Evolutionary conservation across 2,888 invertebrate genomes (phyloP), one percentile per base, ranked within the genome.

Genomic region (Deladenus siricidicola): DNA sequence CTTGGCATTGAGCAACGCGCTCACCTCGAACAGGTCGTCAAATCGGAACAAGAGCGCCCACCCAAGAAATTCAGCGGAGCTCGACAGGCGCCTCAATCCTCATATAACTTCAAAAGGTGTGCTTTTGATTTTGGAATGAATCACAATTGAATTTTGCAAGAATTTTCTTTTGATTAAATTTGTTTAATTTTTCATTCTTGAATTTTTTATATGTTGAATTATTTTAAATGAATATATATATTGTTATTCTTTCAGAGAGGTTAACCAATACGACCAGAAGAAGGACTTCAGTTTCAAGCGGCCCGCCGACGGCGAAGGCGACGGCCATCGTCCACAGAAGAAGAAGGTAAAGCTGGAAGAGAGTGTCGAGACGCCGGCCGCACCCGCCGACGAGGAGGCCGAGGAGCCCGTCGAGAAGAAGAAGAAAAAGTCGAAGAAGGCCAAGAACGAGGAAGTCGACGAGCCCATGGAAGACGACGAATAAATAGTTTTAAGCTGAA

Each of bases 1-100:
- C 81, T 96, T 28, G 96, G 96, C 3, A 86, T 88, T 0, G 89
- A 88, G 73, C 90, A 92, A 79, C 88, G 88, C 78, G 90, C 88
- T 0, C 90, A 89, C 79, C 80, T 98, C 58, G 93, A 96, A 80
- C 83, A 85, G 1, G 84, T 87, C 59, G 79, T 96, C 55, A 79
- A 80, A 64, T 52, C 55, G 14, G 75, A 76, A 43, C 83, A 94
- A 48, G 21, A 49, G 29, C 55, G 56, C 30, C 50, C 42, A 28
- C 90, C 79, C 91, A 93, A 75, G 93, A 91, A 82, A 34, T 61
- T 45, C 48, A 56, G 56, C 17, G 67, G 65, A n/a, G 30, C 48
- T 10, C 49, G 54, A 34, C 58, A 60, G 43, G 53, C 58, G n/a
- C 58, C 67, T 4, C 50, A 90, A 79, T 91, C 93, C 74, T 93